Percentiles rank a stretch among this genome's conserved stretches.
phyloP scores from a whole-genome alignment of 2,888 invertebrate species.

The Lycia hirtaria region DNA sequence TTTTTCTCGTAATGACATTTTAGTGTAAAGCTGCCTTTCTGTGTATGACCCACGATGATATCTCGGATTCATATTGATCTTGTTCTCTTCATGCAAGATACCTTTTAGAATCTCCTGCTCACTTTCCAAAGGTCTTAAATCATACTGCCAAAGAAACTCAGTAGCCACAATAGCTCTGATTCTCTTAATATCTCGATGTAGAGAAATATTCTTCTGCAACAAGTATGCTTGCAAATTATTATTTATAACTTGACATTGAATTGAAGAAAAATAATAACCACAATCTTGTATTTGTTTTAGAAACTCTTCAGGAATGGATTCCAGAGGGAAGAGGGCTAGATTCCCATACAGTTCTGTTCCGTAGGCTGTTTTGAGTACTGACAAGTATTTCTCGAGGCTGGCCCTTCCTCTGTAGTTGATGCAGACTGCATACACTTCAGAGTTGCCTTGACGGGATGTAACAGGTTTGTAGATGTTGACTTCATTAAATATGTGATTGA shows the following conservation, averaged over 20 bases:
- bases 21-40: constrained; percentile 79
- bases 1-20: constrained; percentile 78
- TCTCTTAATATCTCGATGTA: constrained; percentile 73
- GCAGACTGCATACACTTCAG: constrained; percentile 95
- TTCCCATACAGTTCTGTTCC: constrained; percentile 66
- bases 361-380: constrained; percentile 74
- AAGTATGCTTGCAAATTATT: constrained; percentile 87
- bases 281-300: constrained; percentile 87
- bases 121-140: constrained; percentile 79
- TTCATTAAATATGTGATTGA: constrained; percentile 90
- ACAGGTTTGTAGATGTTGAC: constrained; percentile 94
- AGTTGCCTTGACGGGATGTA: constrained; percentile 97
- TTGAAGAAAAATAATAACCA: constrained; percentile 87
- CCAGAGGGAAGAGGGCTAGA: constrained; percentile 85
- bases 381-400: constrained; percentile 68
- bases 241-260: constrained; percentile 88
- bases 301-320: constrained; percentile 87
- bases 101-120: constrained; percentile 80
- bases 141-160: constrained; percentile 86
- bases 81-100: constrained; percentile 71
- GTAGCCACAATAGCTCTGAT: constrained; percentile 81
- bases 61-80: constrained; percentile 76
- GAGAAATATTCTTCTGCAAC: constrained; percentile 72
- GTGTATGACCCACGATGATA: constrained; percentile 85
- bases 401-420: constrained; percentile 84